A percentile compares a stretch with the other conserved stretches of the same genome.
phyloP scores from a whole-genome alignment of 2,113 vertebrate species.

The Bungarus multicinctus region DNA sequence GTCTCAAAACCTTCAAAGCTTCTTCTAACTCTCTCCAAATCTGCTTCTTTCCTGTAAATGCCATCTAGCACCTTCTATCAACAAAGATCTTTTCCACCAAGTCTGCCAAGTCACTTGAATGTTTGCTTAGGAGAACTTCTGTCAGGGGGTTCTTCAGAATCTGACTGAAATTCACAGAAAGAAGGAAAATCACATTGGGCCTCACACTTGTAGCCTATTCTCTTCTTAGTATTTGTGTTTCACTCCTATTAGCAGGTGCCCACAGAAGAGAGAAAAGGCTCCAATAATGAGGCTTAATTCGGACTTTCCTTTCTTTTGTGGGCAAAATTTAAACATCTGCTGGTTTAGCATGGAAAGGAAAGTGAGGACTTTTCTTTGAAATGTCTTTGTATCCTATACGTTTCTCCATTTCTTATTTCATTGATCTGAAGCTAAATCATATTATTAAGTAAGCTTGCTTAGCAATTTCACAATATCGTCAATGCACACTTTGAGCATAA shows the following conservation, averaged over 20 bases:
- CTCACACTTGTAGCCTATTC: constrained; percentile 27
- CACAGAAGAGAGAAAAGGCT: constrained; percentile 10
- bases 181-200: constrained; percentile 54
- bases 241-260: constrained; percentile 26
- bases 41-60: not conserved
- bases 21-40: not conserved
- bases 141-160: constrained; percentile 28
- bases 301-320: constrained; percentile 12
- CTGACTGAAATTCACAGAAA: constrained; percentile 32
- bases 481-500: constrained; percentile 32
- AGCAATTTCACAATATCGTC: constrained; percentile 22
- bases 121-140: not conserved
- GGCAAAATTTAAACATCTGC: constrained; percentile 25
- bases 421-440: constrained; percentile 45
- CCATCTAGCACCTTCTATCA: not conserved
- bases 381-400: not conserved
- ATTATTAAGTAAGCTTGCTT: constrained; percentile 7
- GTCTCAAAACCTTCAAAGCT: not conserved
- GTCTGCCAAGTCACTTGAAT: constrained; percentile 27
- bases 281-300: constrained; percentile 6
- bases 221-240: not conserved
- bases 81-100: not conserved
- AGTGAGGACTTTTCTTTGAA: not conserved
- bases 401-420: constrained; percentile 13
- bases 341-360: not conserved